Percentiles rank a stretch among this genome's conserved stretches.
phyloP scores from a whole-genome alignment of 1,140 invertebrate genomes.

The Drosophila carrolli region DNA sequence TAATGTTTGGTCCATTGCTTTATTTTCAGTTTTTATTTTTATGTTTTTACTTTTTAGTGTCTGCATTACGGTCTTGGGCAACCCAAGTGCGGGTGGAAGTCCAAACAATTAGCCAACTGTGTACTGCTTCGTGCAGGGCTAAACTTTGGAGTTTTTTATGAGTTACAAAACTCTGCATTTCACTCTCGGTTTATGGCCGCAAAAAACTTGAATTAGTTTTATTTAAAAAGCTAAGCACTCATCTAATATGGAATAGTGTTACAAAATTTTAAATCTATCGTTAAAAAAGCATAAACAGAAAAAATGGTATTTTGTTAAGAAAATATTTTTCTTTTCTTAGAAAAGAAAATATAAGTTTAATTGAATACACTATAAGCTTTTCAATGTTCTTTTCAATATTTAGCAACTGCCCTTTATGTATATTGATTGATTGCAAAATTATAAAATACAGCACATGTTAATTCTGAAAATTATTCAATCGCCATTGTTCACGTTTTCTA shows the following conservation, averaged over 20 bases:
- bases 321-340: too few relatives aligned
- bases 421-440: slow-evolving; percentile 12
- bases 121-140: not conserved
- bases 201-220: too few relatives aligned
- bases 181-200: slow-evolving; percentile 9
- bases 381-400: too few relatives aligned
- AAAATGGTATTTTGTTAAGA: too few relatives aligned
- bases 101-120: slow-evolving; percentile 16
- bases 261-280: not conserved
- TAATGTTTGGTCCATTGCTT: slow-evolving; percentile 26
- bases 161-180: slow-evolving; percentile 11
- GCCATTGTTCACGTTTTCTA: not conserved
- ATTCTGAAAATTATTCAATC: slow-evolving; percentile 2
- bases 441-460: not conserved
- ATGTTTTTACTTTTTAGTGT: slow-evolving; percentile 9
- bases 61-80: slow-evolving; percentile 39
- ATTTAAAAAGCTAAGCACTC: not conserved
- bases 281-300: too few relatives aligned
- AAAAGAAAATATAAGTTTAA: not conserved
- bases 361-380: too few relatives aligned
- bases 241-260: slow-evolving; percentile 1
- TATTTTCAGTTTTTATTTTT: slow-evolving; percentile 28
- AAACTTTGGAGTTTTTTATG: slow-evolving; percentile 7
- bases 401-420: too few relatives aligned
- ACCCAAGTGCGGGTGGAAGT: slow-evolving; percentile 43